Base-by-base conservation (phyloP, 2,888 invertebrate species). In the Parelbella ahira region DNA sequence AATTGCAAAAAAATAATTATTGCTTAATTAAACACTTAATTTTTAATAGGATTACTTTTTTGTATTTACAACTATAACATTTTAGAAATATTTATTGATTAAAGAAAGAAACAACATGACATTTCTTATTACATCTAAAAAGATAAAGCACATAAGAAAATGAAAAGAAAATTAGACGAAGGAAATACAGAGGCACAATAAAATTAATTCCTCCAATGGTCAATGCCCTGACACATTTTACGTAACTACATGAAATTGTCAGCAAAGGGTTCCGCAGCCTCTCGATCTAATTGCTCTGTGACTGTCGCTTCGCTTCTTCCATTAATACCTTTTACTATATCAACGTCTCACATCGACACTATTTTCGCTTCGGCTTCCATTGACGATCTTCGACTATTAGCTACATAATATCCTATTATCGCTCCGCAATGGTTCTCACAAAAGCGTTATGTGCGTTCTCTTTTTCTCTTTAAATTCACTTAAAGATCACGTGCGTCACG, bases 231-330 rank as follows among this genome's bases (percentile, higher is more conserved):
- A 56, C 63, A 65, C 72, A 72, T 69, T 73, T 62, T 48, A 61
- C 68, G 61, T 79, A 81, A 80, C 79, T 76, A 73, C 68, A 65
- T 78, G 68, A 78, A 79, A 82, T 79, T 79, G 72, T 68, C 66
- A 57, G 63, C 58, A 76, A 79, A 80, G 80, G 79, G 74, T 76
- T 79, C 69, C 64, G 64, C 54, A 60, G 63, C 68, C 64, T 67
- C 65, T 63, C 69, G 69, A 73, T 81, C 76, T 82, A 82, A 82
- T 82, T 81, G 81, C 70, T 75, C 60, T 77, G 79, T 79, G 80
- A 79, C 79, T 76, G 63, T 71, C 66, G 63, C 64, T 68, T 60
- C 65, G 65, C 64, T 44, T 64, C 65, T 63, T 75, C 79, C 80
- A 80, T 81, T 81, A 79, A 60, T 66, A 63, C 56, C 65, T 53